Conservation (phyloP, 2,797 vertebrate genomes). For the Sternarchorhynchus goeldii region DNA sequence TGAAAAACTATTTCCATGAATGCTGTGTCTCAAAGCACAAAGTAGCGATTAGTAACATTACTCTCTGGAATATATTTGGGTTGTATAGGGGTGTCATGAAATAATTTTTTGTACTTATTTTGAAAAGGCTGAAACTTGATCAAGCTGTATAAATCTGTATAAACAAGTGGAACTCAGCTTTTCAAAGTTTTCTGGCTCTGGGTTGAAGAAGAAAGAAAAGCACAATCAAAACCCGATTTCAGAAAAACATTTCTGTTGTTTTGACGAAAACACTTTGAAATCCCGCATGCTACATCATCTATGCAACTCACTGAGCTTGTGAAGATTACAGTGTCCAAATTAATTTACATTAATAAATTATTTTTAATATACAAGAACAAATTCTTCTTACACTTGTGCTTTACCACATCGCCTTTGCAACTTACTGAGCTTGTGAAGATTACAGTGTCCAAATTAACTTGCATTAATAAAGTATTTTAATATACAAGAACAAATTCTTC, state of each 20-base stretch:
- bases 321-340: conserved; percentile 35
- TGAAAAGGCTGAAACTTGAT: background rate
- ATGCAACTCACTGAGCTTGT: conserved; percentile 18
- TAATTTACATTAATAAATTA: background rate
- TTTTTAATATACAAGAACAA: conserved; percentile 1
- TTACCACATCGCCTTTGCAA: background rate
- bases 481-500: background rate
- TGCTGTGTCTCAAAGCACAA: background rate
- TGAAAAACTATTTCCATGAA: background rate
- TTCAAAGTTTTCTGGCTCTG: conserved; percentile 27
- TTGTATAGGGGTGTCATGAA: background rate
- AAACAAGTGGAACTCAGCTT: conserved; percentile 7
- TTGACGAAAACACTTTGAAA: conserved; percentile 43
- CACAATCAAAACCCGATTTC: conserved; percentile 44
- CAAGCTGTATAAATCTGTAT: conserved; percentile 8
- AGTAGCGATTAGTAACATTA: background rate
- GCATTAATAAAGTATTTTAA: background rate
- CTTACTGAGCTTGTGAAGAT: conserved; percentile 31
- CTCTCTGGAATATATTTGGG: background rate
- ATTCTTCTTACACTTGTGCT: background rate
- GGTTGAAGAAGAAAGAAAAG: conserved; percentile 45
- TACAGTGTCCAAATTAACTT: conserved; percentile 22
- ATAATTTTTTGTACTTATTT: background rate
- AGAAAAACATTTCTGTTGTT: conserved; percentile 38
- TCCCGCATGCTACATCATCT: background rate